Conservation (phyloP, 2,888 invertebrate genomes). For the Lasioglossum villosulum region DNA sequence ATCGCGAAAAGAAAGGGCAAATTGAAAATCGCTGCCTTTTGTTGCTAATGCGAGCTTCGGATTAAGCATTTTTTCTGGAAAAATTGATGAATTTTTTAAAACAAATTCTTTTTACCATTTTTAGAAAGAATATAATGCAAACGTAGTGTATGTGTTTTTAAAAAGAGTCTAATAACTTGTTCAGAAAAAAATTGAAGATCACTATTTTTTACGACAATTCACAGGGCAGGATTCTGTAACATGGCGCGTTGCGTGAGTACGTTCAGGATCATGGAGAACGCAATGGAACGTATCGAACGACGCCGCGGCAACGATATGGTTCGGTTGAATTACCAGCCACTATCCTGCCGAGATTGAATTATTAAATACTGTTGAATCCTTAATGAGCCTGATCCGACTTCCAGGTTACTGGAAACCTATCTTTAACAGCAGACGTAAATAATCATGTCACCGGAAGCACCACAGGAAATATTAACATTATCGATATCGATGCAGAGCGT, state of each 20-base stretch:
- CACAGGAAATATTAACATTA: neutral
- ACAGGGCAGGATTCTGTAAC: neutral
- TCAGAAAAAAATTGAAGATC: neutral
- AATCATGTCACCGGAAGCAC: neutral
- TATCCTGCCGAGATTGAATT: slow-evolving; percentile 24
- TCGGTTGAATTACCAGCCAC: slow-evolving; percentile 6
- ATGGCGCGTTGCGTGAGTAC: slow-evolving; percentile 23
- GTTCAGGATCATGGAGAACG: slow-evolving; percentile 15
- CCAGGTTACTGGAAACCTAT: neutral
- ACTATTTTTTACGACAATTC: neutral
- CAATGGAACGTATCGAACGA: slow-evolving; percentile 9
- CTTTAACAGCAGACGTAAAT: neutral
- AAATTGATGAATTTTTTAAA: too few relatives aligned
- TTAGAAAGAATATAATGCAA: too few relatives aligned
- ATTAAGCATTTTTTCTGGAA: slow-evolving; percentile 11
- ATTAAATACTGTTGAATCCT: slow-evolving; percentile 11
- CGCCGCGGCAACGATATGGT: neutral
- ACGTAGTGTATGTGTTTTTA: too few relatives aligned
- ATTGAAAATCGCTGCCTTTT: neutral
- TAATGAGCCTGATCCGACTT: neutral
- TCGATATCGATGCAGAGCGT: neutral
- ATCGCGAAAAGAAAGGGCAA: neutral
- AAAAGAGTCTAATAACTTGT: neutral
- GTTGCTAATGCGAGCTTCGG: slow-evolving; percentile 10
- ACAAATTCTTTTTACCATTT: too few relatives aligned